phyloP scores from a whole-genome alignment of 2,888 invertebrate genomes.

The Prosapia bicincta region DNA sequence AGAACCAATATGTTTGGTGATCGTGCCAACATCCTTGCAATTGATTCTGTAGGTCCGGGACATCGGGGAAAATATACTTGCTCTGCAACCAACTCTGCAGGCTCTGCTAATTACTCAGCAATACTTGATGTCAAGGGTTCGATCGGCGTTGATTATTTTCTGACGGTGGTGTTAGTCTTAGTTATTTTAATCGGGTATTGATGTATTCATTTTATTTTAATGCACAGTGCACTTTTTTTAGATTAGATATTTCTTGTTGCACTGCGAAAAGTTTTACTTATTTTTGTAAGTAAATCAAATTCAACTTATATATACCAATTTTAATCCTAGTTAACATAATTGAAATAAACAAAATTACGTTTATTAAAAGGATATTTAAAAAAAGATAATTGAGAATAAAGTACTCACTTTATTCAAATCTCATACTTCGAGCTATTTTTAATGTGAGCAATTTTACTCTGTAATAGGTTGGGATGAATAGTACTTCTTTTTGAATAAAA shows the following conservation, averaged over 20 bases:
- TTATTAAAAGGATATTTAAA: too few relatives aligned
- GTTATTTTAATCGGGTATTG: not conserved
- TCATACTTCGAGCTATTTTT: too few relatives aligned
- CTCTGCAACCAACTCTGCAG: slow-evolving; percentile 55
- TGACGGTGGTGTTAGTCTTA: not conserved
- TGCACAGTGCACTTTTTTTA: not conserved
- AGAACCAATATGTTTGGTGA: slow-evolving; percentile 40
- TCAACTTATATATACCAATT: too few relatives aligned
- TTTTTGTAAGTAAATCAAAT: too few relatives aligned
- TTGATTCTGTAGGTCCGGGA: slow-evolving; percentile 39
- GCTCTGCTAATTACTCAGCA: slow-evolving; percentile 62
- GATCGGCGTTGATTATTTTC: not conserved
- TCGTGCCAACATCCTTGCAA: slow-evolving; percentile 41
- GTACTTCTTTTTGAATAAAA: too few relatives aligned
- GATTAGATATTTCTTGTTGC: not conserved
- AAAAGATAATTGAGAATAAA: too few relatives aligned
- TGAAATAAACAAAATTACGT: too few relatives aligned
- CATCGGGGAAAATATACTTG: slow-evolving; percentile 47
- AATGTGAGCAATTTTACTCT: too few relatives aligned
- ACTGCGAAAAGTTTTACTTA: too few relatives aligned
- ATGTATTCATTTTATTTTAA: not conserved
- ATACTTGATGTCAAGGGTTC: slow-evolving; percentile 69
- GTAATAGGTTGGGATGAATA: too few relatives aligned
- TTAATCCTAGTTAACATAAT: too few relatives aligned
- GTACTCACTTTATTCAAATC: too few relatives aligned